These are phyloP conservation scores for Coenobita brevimanus DNA, from an alignment of 1,140 invertebrate species.

Conservation along the genomic window DNA sequence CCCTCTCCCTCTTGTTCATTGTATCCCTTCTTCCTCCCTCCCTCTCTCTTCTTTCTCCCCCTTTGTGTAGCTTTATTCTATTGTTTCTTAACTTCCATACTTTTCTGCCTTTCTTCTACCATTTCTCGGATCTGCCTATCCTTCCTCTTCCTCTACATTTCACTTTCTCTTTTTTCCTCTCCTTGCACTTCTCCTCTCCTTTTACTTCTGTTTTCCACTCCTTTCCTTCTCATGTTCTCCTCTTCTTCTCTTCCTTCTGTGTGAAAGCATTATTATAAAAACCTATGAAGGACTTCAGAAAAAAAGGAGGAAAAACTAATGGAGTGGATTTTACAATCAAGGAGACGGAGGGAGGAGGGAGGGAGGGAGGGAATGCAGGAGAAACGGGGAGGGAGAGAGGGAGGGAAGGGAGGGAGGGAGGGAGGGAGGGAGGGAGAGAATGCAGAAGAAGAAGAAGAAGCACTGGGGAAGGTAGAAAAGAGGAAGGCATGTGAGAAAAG, in stretches of 20 bases:
- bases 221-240: not conserved
- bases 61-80: too few species aligned
- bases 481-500: not conserved
- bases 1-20: not conserved
- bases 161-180: not conserved
- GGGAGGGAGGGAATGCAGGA: slow-evolving; percentile 21
- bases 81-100: too few species aligned
- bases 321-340: not conserved
- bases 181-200: not conserved
- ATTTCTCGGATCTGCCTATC: not conserved
- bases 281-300: not conserved
- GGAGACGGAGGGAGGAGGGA: not conserved
- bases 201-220: not conserved
- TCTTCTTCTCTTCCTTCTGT: not conserved
- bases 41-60: not conserved
- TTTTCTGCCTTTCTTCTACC: not conserved
- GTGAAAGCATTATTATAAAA: not conserved
- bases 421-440: not conserved
- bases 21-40: not conserved
- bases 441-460: not conserved
- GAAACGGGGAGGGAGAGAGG: not conserved
- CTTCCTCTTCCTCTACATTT: not conserved
- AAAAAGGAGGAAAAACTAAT: not conserved
- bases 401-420: not conserved
- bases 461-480: not conserved